Evolutionary conservation across 2,888 invertebrate species (phyloP), one percentile per base, ranked within the genome.

Genomic region (Syrphus vitripennis): DNA sequence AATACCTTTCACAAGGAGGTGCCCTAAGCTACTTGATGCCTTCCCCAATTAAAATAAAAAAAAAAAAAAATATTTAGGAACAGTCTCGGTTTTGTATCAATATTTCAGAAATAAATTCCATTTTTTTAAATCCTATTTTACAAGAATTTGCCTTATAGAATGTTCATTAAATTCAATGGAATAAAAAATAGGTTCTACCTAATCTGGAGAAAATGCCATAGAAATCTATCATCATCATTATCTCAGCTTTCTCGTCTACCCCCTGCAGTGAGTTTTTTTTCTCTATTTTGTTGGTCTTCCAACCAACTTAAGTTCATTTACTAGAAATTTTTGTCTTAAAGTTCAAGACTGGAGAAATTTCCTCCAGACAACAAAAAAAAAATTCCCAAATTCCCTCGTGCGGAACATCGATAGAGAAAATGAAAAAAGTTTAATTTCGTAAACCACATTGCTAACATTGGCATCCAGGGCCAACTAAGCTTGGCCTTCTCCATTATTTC

Each of bases 171-270:
- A 26, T 53, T n/a, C 2, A 6, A n/a, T 1, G 31, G 7, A 24
- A n/a, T n/a, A n/a, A n/a, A 19, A 63, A 7, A 14, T 1, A 50
- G 42, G 53, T 37, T 63, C 29, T 29, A n/a, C n/a, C n/a, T 65
- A 37, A 65, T 50, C 63, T 29, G 16, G 59, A 50, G 67, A 78
- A 78, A 67, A 78, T 78, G 53, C 72, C 59, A 67, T 45, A 53
- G 59, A 65, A 78, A 83, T 83, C 72, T 78, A 83, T 78, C 83
- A 72, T 71, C 71, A 31, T 77, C 77, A 82, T 70, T 16, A 70
- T 76, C 81, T 74, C 69, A 14, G 31, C 29, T 61, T 45, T 14
- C 53, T 16, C 16, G 14, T 34, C 55, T 12, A 12, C 29, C 31
- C 26, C 29, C 65, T 34, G n/a, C 21, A 24, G 9, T 12, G 26